Conservation (phyloP, 1,140 invertebrate genomes). For the Drosophila ogumai region DNA sequence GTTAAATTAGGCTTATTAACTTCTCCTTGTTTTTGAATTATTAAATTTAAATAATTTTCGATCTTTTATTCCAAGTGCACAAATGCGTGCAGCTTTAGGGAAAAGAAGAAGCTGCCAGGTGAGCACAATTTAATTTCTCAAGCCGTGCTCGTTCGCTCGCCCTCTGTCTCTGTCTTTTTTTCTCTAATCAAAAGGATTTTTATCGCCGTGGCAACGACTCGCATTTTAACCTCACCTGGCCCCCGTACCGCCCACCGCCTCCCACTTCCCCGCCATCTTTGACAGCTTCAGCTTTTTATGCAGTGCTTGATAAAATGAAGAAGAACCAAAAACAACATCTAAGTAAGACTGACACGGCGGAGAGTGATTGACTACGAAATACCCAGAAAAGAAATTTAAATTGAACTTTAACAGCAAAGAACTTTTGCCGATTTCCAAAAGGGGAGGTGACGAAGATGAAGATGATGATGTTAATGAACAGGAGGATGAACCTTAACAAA, state of each 20-base stretch:
- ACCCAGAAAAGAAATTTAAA: constrained; percentile 36
- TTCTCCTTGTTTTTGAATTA: too few species aligned
- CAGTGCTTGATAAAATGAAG: constrained; percentile 51
- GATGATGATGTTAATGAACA: constrained; percentile 30
- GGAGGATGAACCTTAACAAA: constrained; percentile 14
- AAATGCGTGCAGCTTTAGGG: constrained; percentile 4
- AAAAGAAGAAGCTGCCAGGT: constrained; percentile 59
- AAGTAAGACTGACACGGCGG: constrained; percentile 31
- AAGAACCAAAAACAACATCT: constrained; percentile 20
- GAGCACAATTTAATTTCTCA: constrained; percentile 83
- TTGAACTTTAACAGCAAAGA: constrained; percentile 15
- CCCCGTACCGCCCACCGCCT: neutral
- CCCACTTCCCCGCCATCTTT: constrained; percentile 11
- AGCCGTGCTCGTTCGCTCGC: constrained; percentile 42
- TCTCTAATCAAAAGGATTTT: constrained; percentile 82
- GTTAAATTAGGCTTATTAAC: neutral
- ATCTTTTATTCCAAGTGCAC: constrained; percentile 8
- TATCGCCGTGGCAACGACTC: constrained; percentile 65
- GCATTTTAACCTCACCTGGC: constrained; percentile 35
- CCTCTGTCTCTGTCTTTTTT: constrained; percentile 19
- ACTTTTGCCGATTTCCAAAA: neutral
- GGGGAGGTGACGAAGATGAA: neutral
- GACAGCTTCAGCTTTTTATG: constrained; percentile 59
- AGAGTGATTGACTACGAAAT: constrained; percentile 50
- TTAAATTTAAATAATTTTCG: too few species aligned